Evolutionary conservation across 23 tunicate genomes (phyloP).

Genomic region (Ciona savignyi): DNA sequence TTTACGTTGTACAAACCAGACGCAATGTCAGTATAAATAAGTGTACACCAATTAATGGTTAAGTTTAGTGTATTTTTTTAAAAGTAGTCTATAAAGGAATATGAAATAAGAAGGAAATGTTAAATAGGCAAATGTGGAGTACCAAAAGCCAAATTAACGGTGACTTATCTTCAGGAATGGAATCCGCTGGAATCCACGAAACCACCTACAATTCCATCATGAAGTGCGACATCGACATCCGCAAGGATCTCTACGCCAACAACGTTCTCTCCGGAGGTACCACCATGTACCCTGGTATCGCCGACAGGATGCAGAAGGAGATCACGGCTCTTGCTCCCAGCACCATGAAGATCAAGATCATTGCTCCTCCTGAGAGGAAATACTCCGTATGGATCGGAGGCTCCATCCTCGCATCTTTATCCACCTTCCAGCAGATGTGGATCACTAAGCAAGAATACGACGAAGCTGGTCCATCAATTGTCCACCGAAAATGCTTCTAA

Average conservation of each 20-base stretch:
- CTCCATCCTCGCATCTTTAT: background rate
- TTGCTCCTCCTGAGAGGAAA: background rate
- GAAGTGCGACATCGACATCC: constrained; percentile 1
- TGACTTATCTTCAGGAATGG: background rate
- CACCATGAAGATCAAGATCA: constrained; percentile 1
- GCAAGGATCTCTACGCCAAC: background rate
- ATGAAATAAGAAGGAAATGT: too few relatives aligned
- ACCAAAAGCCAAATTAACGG: too few relatives aligned
- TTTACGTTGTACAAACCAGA: too few relatives aligned
- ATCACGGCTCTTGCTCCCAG: background rate
- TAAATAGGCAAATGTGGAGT: too few relatives aligned
- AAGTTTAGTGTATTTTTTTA: too few relatives aligned
- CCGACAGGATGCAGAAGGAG: background rate
- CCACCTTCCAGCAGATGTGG: constrained; percentile 1
- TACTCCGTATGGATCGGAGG: constrained; percentile 1
- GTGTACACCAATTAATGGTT: too few relatives aligned
- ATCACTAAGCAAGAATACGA: background rate
- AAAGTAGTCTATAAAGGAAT: too few relatives aligned
- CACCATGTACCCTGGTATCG: constrained; percentile 1
- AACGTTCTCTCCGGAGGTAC: constrained; percentile 1
- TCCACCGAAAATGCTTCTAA: background rate
- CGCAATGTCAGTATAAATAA: too few relatives aligned
- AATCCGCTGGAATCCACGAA: background rate
- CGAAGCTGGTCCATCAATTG: background rate
- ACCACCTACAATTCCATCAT: background rate